Percentiles rank a stretch among this genome's conserved stretches.
These are phyloP conservation scores for Neodiprion fabricii DNA, from an alignment of 1,140 invertebrate species.

Conservation along the genomic window DNA sequence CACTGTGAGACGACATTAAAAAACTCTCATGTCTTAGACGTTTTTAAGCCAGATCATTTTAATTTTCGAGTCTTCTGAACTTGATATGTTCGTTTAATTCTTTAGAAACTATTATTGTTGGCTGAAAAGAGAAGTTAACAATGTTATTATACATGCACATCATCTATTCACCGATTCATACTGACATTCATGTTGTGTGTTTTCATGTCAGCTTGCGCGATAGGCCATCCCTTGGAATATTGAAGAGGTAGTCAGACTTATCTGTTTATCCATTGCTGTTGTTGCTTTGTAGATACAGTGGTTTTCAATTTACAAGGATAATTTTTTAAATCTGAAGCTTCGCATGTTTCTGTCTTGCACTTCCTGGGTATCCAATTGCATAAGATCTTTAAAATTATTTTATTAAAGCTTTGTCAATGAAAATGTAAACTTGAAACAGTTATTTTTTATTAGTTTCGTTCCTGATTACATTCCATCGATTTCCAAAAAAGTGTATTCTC, in stretches of 20 bases:
- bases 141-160: background rate
- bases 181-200: conserved; percentile 57
- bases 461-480: no score
- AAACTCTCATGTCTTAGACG: no score
- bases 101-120: conserved; percentile 32
- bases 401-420: no score
- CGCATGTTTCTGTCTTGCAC: background rate
- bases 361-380: background rate
- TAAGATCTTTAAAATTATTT: background rate
- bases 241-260: conserved; percentile 60
- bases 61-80: no score
- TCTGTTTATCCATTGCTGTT: conserved; percentile 55
- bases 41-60: no score
- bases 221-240: conserved; percentile 60
- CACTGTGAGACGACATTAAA: no score
- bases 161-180: conserved; percentile 40
- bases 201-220: conserved; percentile 60
- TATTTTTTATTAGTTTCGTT: no score
- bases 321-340: conserved; percentile 6
- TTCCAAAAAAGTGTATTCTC: no score
- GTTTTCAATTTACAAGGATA: conserved; percentile 48
- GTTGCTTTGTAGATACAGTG: conserved; percentile 51
- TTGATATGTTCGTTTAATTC: no score
- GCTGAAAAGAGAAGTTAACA: conserved; percentile 43
- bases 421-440: no score